Evolutionary conservation across 1,140 invertebrate genomes (phyloP).

Genomic region (Leucophenga varia): DNA sequence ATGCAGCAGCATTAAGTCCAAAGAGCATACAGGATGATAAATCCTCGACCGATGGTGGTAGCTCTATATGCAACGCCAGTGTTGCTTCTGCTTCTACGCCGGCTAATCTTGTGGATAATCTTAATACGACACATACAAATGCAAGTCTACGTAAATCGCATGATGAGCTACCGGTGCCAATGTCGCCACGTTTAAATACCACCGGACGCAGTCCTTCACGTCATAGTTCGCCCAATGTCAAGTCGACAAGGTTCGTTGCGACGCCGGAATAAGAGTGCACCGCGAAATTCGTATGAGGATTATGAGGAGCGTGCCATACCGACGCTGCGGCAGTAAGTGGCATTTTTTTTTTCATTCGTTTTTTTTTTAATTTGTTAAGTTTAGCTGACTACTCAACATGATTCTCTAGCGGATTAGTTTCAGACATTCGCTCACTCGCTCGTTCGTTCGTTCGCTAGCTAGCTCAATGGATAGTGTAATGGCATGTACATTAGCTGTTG

Average conservation of each 20-base stretch:
- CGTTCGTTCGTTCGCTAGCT: conserved; percentile 10
- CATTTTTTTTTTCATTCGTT: too few relatives aligned
- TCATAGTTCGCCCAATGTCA: conserved; percentile 53
- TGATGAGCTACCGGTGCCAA: conserved; percentile 45
- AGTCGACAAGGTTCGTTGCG: conserved; percentile 65
- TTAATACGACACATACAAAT: conserved; percentile 22
- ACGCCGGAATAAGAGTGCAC: conserved; percentile 73
- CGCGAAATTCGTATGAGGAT: conserved; percentile 77
- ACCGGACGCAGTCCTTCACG: conserved; percentile 31
- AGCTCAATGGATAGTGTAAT: neutral
- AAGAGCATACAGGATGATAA: conserved; percentile 41
- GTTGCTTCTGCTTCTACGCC: conserved; percentile 14
- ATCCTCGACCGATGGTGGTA: conserved; percentile 30
- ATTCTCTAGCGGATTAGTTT: too few relatives aligned
- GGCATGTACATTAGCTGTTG: neutral
- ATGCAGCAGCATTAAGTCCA: conserved; percentile 23
- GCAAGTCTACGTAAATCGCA: conserved; percentile 38
- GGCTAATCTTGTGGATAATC: conserved; percentile 10
- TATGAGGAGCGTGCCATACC: conserved; percentile 84
- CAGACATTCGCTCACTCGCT: too few relatives aligned
- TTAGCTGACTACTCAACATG: too few relatives aligned
- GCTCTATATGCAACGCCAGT: conserved; percentile 16
- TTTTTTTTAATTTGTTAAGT: too few relatives aligned
- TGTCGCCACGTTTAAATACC: conserved; percentile 40
- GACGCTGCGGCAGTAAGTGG: conserved; percentile 74